phyloP scores from a whole-genome alignment of 1,140 invertebrate genomes.

The Zaprionus capensis region DNA sequence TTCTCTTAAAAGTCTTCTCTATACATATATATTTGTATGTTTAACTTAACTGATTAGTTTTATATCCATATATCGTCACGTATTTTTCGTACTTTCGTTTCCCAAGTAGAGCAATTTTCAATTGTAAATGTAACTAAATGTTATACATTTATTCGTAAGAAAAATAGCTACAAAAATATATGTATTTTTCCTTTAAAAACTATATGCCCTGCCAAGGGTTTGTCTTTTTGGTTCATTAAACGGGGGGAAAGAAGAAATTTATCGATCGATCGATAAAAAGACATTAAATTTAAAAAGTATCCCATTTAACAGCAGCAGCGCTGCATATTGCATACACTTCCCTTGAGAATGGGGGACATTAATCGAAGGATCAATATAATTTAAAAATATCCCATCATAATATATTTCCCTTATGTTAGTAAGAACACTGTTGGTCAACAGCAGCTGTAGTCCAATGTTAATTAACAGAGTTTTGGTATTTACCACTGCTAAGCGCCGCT shows the following conservation, averaged over 20 bases:
- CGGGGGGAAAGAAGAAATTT: not conserved
- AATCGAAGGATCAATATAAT: not conserved
- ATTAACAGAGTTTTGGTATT: slow-evolving; percentile 26
- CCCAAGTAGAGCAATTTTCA: slow-evolving; percentile 76
- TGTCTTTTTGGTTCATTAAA: not conserved
- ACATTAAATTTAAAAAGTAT: not conserved
- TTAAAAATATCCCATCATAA: not conserved
- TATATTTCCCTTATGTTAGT: not conserved
- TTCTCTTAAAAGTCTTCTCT: slow-evolving; percentile 16
- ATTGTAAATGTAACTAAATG: slow-evolving; percentile 82
- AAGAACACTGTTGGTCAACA: not conserved
- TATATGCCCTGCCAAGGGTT: not conserved
- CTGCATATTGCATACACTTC: too few relatives aligned
- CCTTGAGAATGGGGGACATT: too few relatives aligned
- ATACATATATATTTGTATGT: slow-evolving; percentile 50
- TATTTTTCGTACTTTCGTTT: slow-evolving; percentile 56
- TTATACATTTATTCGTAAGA: slow-evolving; percentile 79
- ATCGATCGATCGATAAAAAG: not conserved
- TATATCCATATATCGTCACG: slow-evolving; percentile 42
- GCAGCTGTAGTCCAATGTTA: slow-evolving; percentile 2
- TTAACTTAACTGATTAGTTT: slow-evolving; percentile 65
- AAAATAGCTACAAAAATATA: slow-evolving; percentile 79
- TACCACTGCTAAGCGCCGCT: not conserved
- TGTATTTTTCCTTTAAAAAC: slow-evolving; percentile 77
- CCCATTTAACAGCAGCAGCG: not conserved